Percentiles rank a stretch among this genome's conserved stretches.
phyloP scores from a whole-genome alignment of 2,797 vertebrate genomes.

The Betta splendens region DNA sequence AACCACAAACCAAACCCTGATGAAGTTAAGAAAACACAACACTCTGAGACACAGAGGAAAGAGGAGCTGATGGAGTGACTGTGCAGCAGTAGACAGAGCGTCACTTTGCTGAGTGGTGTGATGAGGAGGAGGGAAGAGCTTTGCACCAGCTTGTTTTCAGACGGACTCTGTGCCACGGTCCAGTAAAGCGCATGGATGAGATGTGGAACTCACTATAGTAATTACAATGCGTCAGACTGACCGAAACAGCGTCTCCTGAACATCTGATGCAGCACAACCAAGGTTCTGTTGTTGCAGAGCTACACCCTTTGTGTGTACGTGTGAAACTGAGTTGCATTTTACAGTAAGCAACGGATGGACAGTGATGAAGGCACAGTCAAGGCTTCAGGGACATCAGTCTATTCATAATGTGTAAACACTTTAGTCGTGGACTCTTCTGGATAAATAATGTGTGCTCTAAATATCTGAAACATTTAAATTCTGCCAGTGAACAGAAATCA shows the following conservation, averaged over 20 bases:
- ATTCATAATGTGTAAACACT: too few relatives aligned
- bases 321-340: background rate
- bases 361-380: too few relatives aligned
- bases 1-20: too few relatives aligned
- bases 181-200: conserved; percentile 41
- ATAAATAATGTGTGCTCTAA: too few relatives aligned
- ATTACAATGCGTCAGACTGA: conserved; percentile 49
- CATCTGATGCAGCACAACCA: conserved; percentile 22
- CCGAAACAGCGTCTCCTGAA: conserved; percentile 16
- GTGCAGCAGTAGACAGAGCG: conserved; percentile 40
- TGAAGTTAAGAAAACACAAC: background rate
- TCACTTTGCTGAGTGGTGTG: conserved; percentile 70
- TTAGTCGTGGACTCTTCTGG: too few relatives aligned
- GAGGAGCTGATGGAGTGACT: conserved; percentile 6
- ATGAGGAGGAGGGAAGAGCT: conserved; percentile 54
- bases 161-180: conserved; percentile 61
- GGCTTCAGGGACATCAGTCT: too few relatives aligned
- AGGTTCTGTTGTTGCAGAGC: background rate
- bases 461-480: too few relatives aligned
- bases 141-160: conserved; percentile 60
- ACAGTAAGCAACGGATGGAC: background rate
- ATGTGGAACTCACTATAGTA: conserved; percentile 44
- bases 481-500: too few relatives aligned
- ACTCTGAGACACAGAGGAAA: background rate
- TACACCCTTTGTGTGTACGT: background rate